Evolutionary conservation across 2,888 invertebrate species (phyloP), one percentile per base, ranked within the genome.

Genomic region (Polia nebulosa): DNA sequence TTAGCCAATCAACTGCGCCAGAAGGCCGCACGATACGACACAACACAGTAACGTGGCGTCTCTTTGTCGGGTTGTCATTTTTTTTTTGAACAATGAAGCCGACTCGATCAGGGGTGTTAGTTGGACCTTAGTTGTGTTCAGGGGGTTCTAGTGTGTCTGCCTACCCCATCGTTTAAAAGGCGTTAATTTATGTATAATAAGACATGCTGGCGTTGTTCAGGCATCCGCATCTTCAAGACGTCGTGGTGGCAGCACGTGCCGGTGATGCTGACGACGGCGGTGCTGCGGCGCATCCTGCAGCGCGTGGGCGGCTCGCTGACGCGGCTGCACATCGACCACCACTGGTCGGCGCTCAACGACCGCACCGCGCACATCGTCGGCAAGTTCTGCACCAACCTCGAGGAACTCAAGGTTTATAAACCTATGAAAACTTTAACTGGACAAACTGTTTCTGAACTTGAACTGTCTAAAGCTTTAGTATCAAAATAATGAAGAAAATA

Each of bases 371-470:
- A 96, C 79, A 93, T 96, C 17, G 90, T 96, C 67, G 96, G 96
- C 82, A 96, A 96, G 92, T 95, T 96, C 86, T 96, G 96, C 77
- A 96, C 96, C 11, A 93, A 96, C 86, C 92, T 97, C 2, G 96
- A 96, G 73, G 94, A 92, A 70, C 89, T 96, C 47, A 94, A 96
- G 89, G 92, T 52, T 13, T 44, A n/a, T 9, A 44, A 3, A 2
- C n/a, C 20, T 44, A 20, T 5, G 3, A 13, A 36, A 36, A 39
- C n/a, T 39, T 17, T 39, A 17, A 17, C 39, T 7, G 3, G 34
- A 34, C 34, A 34, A 34, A 34, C 17, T 17, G 17, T 17, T 17
- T n/a, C 41, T 41, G n/a, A 1, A 41, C n/a, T 36, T 36, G 15
- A 41, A 8, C 41, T n/a, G n/a, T n/a, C n/a, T n/a, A n/a, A n/a